Evolutionary conservation across 2,888 invertebrate genomes (phyloP), one percentile per base, ranked within the genome.

Genomic region (Heteropelma amictum): DNA sequence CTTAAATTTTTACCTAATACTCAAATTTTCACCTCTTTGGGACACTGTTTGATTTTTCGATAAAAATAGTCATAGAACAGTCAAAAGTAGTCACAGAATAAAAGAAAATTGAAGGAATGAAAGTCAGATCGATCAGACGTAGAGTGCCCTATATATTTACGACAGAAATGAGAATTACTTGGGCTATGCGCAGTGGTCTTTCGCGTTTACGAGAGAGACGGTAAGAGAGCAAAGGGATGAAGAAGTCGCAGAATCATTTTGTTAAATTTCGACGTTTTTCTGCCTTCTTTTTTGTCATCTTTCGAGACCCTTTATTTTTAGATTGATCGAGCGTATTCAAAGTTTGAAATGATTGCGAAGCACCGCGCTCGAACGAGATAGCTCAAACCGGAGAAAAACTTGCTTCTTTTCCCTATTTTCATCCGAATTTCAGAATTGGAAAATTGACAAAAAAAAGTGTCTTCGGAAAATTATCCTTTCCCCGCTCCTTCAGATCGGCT

Each of bases 81-180:
- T n/a, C n/a, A n/a, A n/a, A n/a, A n/a, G n/a, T n/a, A n/a, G n/a
- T 47, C 23, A 47, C 47, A 26, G 26, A n/a, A 5, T 26, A 6
- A 1, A 6, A 1, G n/a, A 51, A 28, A 26, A 51, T 17, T 0
- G 17, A 17, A 10, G n/a, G 17, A 17, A 10, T 30, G 4, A 17
- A 14, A 17, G 51, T 30, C 30, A 51, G n/a, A 30, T 19, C 51
- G 83, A 85, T 86, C 78, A 81, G 69, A 76, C 77, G 81, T 81
- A 80, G 77, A 76, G 77, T 71, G 78, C 79, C 79, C 79, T 21
- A 45, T 14, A 30, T 45, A 21, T 40, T 10, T 69, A 17, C 21
- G 23, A 33, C 68, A 49, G 51, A 51, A 69, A 69, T 63, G 68
- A 56, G 49, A 58, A 63, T 69, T 63, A 45, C 73, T 69, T 58